phyloP scores from a whole-genome alignment of 2,797 vertebrate species.

The Remorina albescens region DNA sequence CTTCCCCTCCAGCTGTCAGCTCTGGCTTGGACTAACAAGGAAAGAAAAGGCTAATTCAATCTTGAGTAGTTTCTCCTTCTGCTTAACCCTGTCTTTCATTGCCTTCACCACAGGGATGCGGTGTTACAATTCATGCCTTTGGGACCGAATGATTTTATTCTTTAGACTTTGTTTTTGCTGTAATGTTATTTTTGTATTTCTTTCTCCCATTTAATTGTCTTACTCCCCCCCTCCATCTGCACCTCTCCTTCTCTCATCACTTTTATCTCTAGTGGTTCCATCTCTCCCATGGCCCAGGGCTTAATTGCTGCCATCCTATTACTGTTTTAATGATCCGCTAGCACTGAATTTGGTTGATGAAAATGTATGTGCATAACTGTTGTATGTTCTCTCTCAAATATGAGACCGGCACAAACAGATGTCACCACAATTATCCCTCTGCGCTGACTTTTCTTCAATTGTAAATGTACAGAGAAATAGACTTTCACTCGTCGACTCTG shows the following conservation, averaged over 20 bases:
- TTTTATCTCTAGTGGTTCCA: constrained; percentile 50
- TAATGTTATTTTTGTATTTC: constrained; percentile 2
- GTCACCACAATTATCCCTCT: constrained; percentile 29
- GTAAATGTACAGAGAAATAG: constrained; percentile 39
- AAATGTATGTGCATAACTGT: constrained; percentile 62
- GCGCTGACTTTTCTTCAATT: constrained; percentile 34
- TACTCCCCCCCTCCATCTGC: constrained; percentile 9
- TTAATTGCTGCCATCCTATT: constrained; percentile 72
- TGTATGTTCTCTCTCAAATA: constrained; percentile 39
- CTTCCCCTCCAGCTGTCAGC: constrained; percentile 60
- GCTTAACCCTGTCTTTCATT: constrained; percentile 59
- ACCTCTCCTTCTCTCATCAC: constrained; percentile 41
- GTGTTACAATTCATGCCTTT: constrained; percentile 38
- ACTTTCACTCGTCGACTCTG: constrained; percentile 28
- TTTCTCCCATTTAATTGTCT: constrained; percentile 20
- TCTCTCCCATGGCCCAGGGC: constrained; percentile 54
- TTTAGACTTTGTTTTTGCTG: constrained; percentile 8
- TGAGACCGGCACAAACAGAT: constrained; percentile 53
- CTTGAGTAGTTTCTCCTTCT: constrained; percentile 65
- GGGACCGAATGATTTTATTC: constrained; percentile 11
- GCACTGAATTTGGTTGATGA: constrained; percentile 60
- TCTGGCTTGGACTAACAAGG: constrained; percentile 56
- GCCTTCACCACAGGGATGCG: constrained; percentile 11
- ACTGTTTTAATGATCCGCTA: constrained; percentile 71
- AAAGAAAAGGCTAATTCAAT: constrained; percentile 76